Evolutionary conservation across 2,113 vertebrate genomes (phyloP).

Genomic region (Nyctereutes procyonoides): DNA sequence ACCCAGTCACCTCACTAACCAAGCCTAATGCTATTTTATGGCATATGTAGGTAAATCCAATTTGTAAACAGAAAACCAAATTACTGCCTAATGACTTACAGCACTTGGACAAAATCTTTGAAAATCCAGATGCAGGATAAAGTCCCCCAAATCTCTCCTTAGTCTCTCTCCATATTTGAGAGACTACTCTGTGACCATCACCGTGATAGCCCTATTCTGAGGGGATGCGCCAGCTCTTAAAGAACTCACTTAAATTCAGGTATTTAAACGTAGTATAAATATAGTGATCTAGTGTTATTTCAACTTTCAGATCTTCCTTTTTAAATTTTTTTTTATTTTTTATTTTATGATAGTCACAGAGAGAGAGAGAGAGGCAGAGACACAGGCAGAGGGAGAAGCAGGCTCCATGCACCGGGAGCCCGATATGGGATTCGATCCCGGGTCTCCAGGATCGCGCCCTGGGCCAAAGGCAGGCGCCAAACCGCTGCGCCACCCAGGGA

Average conservation of each 20-base stretch:
- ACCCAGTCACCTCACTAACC: background rate
- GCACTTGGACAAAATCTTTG: background rate
- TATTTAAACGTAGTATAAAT: background rate
- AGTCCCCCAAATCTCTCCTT: background rate
- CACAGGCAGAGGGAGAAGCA: no score
- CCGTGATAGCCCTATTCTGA: rapidly evolving
- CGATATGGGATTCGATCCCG: no score
- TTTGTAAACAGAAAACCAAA: background rate
- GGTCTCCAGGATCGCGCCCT: no score
- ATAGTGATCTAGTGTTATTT: background rate
- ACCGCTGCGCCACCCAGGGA: no score
- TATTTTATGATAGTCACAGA: no score
- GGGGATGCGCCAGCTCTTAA: no score
- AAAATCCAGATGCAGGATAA: background rate
- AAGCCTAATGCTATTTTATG: background rate
- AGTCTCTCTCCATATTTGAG: background rate
- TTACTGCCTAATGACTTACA: background rate
- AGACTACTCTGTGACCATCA: no score
- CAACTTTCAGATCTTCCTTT: background rate
- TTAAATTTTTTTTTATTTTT: no score
- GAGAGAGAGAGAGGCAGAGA: no score
- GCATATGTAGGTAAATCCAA: background rate
- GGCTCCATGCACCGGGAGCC: no score
- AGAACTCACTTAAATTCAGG: background rate
- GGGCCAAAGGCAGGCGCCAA: no score